Conservation (phyloP, 2,888 invertebrate species). For the Drosophila pseudotalamancana region DNA sequence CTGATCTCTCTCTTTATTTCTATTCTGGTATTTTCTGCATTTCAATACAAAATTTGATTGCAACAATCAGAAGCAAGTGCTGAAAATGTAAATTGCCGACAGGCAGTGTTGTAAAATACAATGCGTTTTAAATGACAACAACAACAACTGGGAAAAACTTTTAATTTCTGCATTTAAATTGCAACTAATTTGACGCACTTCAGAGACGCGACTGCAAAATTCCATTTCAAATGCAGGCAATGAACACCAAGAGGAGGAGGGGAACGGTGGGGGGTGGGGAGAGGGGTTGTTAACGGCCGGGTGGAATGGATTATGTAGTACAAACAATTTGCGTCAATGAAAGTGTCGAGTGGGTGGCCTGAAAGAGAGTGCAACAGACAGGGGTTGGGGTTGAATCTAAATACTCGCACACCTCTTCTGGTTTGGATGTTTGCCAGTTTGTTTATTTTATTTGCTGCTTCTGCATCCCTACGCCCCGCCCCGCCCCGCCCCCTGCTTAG, state of each 20-base stretch:
- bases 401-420: conserved; percentile 31
- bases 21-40: neutral
- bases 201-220: conserved; percentile 51
- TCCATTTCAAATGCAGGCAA: conserved; percentile 67
- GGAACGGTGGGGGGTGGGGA: neutral
- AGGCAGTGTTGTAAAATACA: conserved; percentile 27
- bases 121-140: conserved; percentile 47
- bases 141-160: conserved; percentile 43
- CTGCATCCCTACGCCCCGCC: neutral
- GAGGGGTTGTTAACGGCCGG: neutral
- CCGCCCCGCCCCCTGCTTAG: neutral
- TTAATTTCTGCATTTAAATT: conserved; percentile 74
- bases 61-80: conserved; percentile 9
- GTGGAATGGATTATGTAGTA: conserved; percentile 52
- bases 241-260: conserved; percentile 4
- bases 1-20: neutral
- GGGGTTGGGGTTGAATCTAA: neutral
- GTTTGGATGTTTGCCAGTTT: conserved; percentile 52
- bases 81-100: conserved; percentile 25
- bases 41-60: conserved; percentile 44
- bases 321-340: conserved; percentile 78
- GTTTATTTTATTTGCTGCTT: conserved; percentile 66
- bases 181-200: conserved; percentile 73
- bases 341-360: conserved; percentile 57
- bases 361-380: neutral